These are phyloP conservation scores for Dreissena polymorpha DNA, from an alignment of 1,140 invertebrate genomes.

Conservation along the genomic window DNA sequence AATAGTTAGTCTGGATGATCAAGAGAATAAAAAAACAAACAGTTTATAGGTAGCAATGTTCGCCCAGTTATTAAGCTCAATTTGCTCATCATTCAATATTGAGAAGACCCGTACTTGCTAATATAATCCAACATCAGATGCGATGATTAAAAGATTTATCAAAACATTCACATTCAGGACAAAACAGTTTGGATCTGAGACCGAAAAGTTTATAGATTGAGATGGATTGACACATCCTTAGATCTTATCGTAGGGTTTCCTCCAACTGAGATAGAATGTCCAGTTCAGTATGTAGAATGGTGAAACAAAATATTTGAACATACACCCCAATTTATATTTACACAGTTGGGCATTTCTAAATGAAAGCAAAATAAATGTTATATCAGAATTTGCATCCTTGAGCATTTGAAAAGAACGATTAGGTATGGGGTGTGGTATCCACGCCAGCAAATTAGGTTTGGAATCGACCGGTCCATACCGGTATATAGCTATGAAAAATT, in stretches of 20 bases:
- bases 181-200: constrained; percentile 18
- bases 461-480: constrained; percentile 38
- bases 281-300: constrained; percentile 44
- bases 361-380: constrained; percentile 56
- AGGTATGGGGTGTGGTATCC: constrained; percentile 57
- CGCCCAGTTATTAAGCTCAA: constrained; percentile 58
- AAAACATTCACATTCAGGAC: not conserved
- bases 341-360: constrained; percentile 22
- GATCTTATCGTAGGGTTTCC: constrained; percentile 48
- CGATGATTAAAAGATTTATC: not conserved
- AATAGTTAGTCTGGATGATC: too few relatives aligned
- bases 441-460: constrained; percentile 30
- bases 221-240: constrained; percentile 50
- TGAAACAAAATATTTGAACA: constrained; percentile 1
- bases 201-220: constrained; percentile 59
- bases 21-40: too few relatives aligned
- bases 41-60: too few relatives aligned
- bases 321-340: constrained; percentile 19
- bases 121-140: constrained; percentile 34
- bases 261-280: constrained; percentile 20
- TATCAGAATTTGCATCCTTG: constrained; percentile 51
- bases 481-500: constrained; percentile 5
- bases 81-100: not conserved
- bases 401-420: constrained; percentile 37
- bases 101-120: constrained; percentile 1